Evolutionary conservation across 2,888 invertebrate genomes (phyloP), one percentile per base, ranked within the genome.

Genomic region (Tromatobia lineatoria): DNA sequence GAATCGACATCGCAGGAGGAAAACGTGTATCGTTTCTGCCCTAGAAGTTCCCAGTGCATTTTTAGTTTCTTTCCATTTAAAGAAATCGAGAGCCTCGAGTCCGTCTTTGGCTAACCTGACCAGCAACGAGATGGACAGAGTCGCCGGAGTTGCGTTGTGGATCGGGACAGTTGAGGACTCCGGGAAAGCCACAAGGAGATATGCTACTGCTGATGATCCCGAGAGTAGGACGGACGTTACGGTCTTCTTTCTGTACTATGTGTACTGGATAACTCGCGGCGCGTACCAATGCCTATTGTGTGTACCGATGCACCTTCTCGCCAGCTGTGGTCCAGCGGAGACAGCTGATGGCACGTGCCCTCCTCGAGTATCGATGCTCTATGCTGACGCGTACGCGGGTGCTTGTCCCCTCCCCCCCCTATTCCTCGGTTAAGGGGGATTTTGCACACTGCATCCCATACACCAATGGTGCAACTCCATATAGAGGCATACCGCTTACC

Each of bases 271-370:
- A 71, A 38, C 52, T 47, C 47, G 18, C 45, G 57, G 23, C 67
- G 57, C 25, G 59, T 67, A 66, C 45, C 75, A 66, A 82, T 82
- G 67, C 15, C 73, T 18, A 82, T 80, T 83, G 83, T 85, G 83
- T 83, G 66, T 81, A 79, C 69, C 78, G 66, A 84, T 88, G 87
- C 90, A 89, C 90, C 90, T 91, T 88, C 87, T 86, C 87, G 89
- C 88, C 91, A 91, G 90, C 91, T 91, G 91, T 90, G 91, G 91
- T 92, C 91, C 92, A 90, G 89, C 89, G 78, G 77, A 87, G 92
- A 91, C 92, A 92, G 91, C 92, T 92, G 93, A 93, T 92, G 93
- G 93, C 93, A 93, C 93, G 92, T 93, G 93, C 91, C 92, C 91
- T 90, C 87, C 86, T 90, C 89, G 89, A 90, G 89, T 91, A 89